phyloP scores from a whole-genome alignment of 2,888 invertebrate genomes.

The Eristalis arbustorum region DNA sequence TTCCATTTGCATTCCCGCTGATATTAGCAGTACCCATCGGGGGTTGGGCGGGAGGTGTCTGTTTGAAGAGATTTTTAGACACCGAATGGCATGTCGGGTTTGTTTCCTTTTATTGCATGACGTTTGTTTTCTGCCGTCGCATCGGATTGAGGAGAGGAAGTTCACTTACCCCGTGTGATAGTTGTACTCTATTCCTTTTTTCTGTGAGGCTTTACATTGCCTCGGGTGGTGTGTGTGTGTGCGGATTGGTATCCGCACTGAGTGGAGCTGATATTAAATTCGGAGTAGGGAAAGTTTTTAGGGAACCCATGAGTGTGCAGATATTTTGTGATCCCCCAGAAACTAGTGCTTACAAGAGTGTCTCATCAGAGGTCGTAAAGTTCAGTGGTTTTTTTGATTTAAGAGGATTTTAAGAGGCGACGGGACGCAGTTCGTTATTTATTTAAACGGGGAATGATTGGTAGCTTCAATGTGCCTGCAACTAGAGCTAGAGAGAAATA shows the following conservation, averaged over 20 bases:
- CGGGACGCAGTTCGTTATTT: not conserved
- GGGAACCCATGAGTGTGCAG: not conserved
- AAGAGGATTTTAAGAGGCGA: not conserved
- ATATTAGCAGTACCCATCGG: conserved; percentile 32
- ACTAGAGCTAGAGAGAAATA: not conserved
- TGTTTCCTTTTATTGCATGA: conserved; percentile 15
- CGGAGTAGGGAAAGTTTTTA: not conserved
- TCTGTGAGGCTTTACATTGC: not conserved
- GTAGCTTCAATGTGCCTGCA: not conserved
- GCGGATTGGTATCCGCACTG: not conserved
- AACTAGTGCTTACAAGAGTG: not conserved
- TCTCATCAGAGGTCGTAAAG: not conserved
- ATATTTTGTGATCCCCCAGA: not conserved
- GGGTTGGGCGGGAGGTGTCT: conserved; percentile 3
- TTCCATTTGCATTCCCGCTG: conserved; percentile 34
- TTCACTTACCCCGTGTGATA: conserved; percentile 15
- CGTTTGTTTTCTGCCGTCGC: not conserved
- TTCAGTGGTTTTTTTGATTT: not conserved
- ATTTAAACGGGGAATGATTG: not conserved
- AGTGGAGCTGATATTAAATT: not conserved
- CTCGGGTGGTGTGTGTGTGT: not conserved
- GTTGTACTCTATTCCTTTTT: not conserved
- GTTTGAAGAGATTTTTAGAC: conserved; percentile 38
- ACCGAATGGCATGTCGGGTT: conserved; percentile 18
- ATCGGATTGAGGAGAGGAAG: not conserved